phyloP scores from a whole-genome alignment of 2,113 vertebrate genomes.

The Sus scrofa region T2T-Sscrofa CM000816.6:57869501-57870000 shows the following conservation, averaged over 20 bases:
- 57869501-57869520: too few relatives aligned
- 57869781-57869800: not conserved
- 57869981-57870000: not conserved
- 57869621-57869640: not conserved
- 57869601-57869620: not conserved
- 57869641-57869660: not conserved
- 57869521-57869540: too few relatives aligned
- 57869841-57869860: not conserved
- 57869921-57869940: not conserved
- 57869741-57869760: not conserved
- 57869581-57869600: not conserved
- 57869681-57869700: constrained; percentile 45
- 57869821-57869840: not conserved
- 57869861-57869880: not conserved
- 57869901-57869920: not conserved
- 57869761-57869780: not conserved
- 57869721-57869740: not conserved
- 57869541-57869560: too few relatives aligned
- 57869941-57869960: not conserved
- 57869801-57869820: not conserved
- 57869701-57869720: constrained; percentile 7
- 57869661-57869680: not conserved
- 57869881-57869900: not conserved
- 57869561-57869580: too few relatives aligned
- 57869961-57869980: not conserved